Evolutionary conservation across 2,113 vertebrate species (phyloP), one percentile per base, ranked within the genome.

Genomic region (Sceloporus undulatus): DNA sequence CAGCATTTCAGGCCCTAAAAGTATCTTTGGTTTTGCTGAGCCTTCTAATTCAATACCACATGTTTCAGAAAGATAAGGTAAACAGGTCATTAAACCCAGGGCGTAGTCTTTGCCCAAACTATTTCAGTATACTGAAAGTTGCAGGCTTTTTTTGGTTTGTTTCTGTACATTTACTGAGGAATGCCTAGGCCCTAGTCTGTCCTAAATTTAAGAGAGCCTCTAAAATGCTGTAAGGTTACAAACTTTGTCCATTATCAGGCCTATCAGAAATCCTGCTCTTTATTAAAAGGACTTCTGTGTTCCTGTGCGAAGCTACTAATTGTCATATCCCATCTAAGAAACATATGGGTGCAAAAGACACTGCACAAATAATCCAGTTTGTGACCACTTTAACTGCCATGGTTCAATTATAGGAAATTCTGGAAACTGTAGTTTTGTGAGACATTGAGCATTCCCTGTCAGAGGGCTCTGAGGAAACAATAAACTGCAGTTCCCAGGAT

Each of bases 11-110:
- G 27, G 68, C 10, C 68, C 68, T 71, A 71, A 25, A 14, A 87
- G 90, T 90, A 90, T 86, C 92, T 85, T 9, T 13, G 90, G 91
- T 66, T 88, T 86, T 83, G 88, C 91, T 91, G 84, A 59, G 52
- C 13, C 82, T 91, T 91, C 52, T 91, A 54, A 90, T 88, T 85
- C 52, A 59, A 9, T 74, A 8, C 75, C 90, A 66, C 0, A n/a
- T 83, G 65, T 48, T 10, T 86, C 87, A 10, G 82, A n/a, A 92
- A 95, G 94, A 91, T 91, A 93, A 89, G 73, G 71, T 29, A 71
- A 86, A 88, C 56, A 66, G 2, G 54, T 62, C 74, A 90, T 95
- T 86, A 93, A 92, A 79, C 40, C 76, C 74, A 76, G 93, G 94
- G 94, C 90, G 87, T 84, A 85, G 86, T 68, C 29, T 1, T 11